Conservation (phyloP, 1,140 invertebrate species). For the Drosophila littoralis region DNA sequence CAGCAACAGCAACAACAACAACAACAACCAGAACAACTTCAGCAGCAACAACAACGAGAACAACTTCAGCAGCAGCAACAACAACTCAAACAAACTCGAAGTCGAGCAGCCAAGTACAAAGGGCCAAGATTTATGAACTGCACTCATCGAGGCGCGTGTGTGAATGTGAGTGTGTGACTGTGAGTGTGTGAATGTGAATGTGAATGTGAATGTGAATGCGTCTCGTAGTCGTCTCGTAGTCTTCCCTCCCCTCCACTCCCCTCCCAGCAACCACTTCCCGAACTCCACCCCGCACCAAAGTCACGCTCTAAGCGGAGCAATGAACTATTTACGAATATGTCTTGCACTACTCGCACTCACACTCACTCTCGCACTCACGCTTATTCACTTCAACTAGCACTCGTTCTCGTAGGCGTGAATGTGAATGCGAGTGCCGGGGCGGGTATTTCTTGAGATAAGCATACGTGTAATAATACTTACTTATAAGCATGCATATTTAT, state of each 20-base stretch:
- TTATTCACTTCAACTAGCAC: slow-evolving; percentile 5
- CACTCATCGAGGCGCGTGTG: slow-evolving; percentile 40
- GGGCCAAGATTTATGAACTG: slow-evolving; percentile 78
- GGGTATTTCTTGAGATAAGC: slow-evolving; percentile 35
- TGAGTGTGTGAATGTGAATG: slow-evolving; percentile 28
- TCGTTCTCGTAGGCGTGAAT: slow-evolving; percentile 39
- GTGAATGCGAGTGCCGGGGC: slow-evolving; percentile 4
- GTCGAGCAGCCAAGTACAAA: slow-evolving; percentile 56
- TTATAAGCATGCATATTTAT: slow-evolving; percentile 53
- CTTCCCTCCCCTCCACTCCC: slow-evolving; percentile 10
- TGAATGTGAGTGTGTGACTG: slow-evolving; percentile 22
- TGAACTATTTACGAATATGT: slow-evolving; percentile 77
- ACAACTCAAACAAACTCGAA: slow-evolving; percentile 44
- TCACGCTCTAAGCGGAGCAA: slow-evolving; percentile 66
- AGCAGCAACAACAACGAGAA: slow-evolving; percentile 16
- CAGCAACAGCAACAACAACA: slow-evolving; percentile 12
- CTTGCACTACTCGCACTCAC: slow-evolving; percentile 40
- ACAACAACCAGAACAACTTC: slow-evolving; percentile 28
- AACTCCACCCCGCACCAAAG: slow-evolving; percentile 21
- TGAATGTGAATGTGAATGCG: slow-evolving; percentile 34
- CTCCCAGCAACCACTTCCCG: slow-evolving; percentile 17
- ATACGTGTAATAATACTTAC: slow-evolving; percentile 38
- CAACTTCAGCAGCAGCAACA: slow-evolving; percentile 13
- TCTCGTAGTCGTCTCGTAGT: slow-evolving; percentile 53
- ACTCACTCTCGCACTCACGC: slow-evolving; percentile 31